phyloP scores from a whole-genome alignment of 1,140 invertebrate species.

The Leptoteleia sp. region DNA sequence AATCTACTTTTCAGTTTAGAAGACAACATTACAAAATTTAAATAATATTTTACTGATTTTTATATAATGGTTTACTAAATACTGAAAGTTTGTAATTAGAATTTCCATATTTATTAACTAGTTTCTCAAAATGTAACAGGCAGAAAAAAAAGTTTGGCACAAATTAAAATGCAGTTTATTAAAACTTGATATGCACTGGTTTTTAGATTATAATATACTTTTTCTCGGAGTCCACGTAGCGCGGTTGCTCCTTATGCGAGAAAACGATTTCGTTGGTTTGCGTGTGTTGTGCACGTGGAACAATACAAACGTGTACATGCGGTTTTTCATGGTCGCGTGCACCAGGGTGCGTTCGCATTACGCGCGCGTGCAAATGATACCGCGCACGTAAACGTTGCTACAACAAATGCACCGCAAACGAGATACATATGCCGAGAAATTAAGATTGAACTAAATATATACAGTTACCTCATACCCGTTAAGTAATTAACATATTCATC shows the following conservation, averaged over 20 bases:
- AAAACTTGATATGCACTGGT: no score
- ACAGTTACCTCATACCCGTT: conserved; percentile 59
- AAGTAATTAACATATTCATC: conserved; percentile 64
- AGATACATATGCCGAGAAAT: conserved; percentile 26
- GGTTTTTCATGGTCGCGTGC: conserved; percentile 54
- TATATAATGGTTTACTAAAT: no score
- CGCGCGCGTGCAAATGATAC: conserved; percentile 56
- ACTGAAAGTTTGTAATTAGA: no score
- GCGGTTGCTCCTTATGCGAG: conserved; percentile 16
- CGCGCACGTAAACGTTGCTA: conserved; percentile 16
- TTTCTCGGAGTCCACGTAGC: no score
- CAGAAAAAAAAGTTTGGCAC: no score
- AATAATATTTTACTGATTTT: no score
- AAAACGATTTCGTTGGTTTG: conserved; percentile 41
- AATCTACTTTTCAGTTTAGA: no score
- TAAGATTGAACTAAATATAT: conserved; percentile 37
- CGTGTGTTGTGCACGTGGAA: conserved; percentile 23
- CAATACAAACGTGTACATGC: conserved; percentile 23
- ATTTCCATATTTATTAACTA: no score
- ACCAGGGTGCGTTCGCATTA: conserved; percentile 44
- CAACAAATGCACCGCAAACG: conserved; percentile 44
- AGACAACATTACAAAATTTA: no score
- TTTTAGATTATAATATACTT: no score
- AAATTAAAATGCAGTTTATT: no score
- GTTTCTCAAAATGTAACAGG: no score